phyloP scores from a whole-genome alignment of 2,113 vertebrate genomes.

The Gadus chalcogrammus region DNA sequence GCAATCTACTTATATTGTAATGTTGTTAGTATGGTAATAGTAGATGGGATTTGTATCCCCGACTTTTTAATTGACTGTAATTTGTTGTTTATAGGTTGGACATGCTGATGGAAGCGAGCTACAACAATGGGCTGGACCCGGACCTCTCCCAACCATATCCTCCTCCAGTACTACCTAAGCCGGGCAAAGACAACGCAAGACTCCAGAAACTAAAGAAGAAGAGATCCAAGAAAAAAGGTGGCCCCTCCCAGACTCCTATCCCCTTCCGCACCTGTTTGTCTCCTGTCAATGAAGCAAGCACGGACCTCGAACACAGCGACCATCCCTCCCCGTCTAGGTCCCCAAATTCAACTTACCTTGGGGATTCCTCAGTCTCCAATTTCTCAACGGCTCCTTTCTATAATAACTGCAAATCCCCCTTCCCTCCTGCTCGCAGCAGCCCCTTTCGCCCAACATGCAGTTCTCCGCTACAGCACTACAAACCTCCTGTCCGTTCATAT shows the following conservation, averaged over 20 bases:
- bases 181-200: constrained; percentile 81
- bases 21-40: neutral
- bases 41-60: neutral
- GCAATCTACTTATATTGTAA: no score
- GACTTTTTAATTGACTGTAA: constrained; percentile 23
- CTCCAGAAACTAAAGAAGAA: constrained; percentile 87
- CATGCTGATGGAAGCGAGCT: constrained; percentile 79
- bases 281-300: constrained; percentile 86
- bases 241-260: constrained; percentile 59
- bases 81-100: constrained; percentile 60
- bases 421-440: constrained; percentile 53
- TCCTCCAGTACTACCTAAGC: constrained; percentile 86
- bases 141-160: constrained; percentile 63
- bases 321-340: constrained; percentile 51
- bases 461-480: constrained; percentile 31
- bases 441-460: constrained; percentile 50
- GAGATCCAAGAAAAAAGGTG: constrained; percentile 72
- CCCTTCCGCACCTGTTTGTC: constrained; percentile 85
- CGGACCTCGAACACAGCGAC: constrained; percentile 77
- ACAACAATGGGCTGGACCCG: constrained; percentile 55
- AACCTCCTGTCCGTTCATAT: constrained; percentile 24
- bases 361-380: constrained; percentile 15
- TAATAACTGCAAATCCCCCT: constrained; percentile 60
- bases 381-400: constrained; percentile 51
- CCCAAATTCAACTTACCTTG: constrained; percentile 25